Evolutionary conservation across 2,888 invertebrate species (phyloP).

Genomic region (Spodoptera exigua): DNA sequence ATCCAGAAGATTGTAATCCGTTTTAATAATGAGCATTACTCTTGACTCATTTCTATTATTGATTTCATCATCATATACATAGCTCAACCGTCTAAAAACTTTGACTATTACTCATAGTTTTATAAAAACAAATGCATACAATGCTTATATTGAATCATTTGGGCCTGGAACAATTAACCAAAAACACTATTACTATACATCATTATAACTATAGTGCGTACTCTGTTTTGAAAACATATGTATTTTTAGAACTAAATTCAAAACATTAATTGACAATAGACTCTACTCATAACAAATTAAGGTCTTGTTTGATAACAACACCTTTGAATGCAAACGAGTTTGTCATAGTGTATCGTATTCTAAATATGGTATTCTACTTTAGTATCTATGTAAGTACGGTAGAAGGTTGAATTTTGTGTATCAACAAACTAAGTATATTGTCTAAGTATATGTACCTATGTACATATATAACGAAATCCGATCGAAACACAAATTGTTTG

Average conservation of each 20-base stretch:
- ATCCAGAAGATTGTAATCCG: too few relatives aligned
- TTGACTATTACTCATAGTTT: background rate
- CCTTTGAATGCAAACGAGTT: conserved; percentile 8
- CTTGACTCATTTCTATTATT: too few relatives aligned
- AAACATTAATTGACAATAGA: conserved; percentile 51
- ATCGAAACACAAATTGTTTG: background rate
- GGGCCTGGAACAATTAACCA: conserved; percentile 24
- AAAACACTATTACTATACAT: conserved; percentile 6
- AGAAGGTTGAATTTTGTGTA: too few relatives aligned
- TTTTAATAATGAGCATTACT: too few relatives aligned
- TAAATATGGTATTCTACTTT: conserved; percentile 7
- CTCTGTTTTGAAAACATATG: conserved; percentile 50
- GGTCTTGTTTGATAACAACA: conserved; percentile 37
- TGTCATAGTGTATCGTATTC: conserved; percentile 36
- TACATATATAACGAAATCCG: too few relatives aligned
- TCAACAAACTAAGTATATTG: too few relatives aligned
- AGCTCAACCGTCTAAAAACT: too few relatives aligned
- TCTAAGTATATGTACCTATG: too few relatives aligned
- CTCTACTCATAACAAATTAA: conserved; percentile 44
- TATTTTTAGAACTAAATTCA: conserved; percentile 41
- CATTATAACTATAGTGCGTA: conserved; percentile 7
- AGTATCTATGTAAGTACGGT: background rate
- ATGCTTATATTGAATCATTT: background rate
- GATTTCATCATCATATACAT: too few relatives aligned
- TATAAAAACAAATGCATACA: background rate